Percentiles rank a stretch among this genome's conserved stretches.
Evolutionary conservation across 2,113 vertebrate species (phyloP).

Genomic region (Pavo muticus): DNA sequence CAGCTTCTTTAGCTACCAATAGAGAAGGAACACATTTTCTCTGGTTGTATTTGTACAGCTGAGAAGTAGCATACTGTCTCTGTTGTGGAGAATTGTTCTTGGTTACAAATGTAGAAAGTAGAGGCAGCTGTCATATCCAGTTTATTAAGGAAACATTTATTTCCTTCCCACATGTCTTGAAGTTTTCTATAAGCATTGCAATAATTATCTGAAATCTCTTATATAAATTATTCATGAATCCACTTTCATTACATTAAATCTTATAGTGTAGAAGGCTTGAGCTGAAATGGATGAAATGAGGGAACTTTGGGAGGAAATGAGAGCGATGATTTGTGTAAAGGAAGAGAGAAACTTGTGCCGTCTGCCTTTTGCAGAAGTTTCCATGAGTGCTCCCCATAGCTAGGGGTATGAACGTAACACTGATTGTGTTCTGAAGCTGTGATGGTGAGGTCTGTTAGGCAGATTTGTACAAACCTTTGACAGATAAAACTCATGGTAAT

Average conservation of each 20-base stretch:
- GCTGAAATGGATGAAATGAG: background rate
- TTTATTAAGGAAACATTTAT: background rate
- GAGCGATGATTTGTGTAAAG: background rate
- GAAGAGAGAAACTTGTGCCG: background rate
- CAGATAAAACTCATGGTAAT: background rate
- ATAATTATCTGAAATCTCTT: background rate
- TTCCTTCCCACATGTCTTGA: background rate
- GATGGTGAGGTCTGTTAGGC: background rate
- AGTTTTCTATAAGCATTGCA: background rate
- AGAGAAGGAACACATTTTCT: background rate
- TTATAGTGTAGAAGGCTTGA: background rate
- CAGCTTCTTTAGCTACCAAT: background rate
- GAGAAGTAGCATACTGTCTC: background rate
- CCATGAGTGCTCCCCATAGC: background rate
- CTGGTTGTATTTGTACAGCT: background rate
- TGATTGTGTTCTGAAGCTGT: background rate
- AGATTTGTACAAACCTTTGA: background rate
- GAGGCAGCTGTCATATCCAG: rapidly evolving
- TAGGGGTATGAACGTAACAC: background rate
- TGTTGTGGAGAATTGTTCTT: background rate
- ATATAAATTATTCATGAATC: background rate
- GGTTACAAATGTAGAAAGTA: background rate
- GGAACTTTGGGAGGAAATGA: background rate
- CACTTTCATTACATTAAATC: background rate
- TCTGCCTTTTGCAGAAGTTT: background rate